These are phyloP conservation scores for Polydesmus complanatus DNA, from an alignment of 2,888 invertebrate species.

Conservation along the genomic window DNA sequence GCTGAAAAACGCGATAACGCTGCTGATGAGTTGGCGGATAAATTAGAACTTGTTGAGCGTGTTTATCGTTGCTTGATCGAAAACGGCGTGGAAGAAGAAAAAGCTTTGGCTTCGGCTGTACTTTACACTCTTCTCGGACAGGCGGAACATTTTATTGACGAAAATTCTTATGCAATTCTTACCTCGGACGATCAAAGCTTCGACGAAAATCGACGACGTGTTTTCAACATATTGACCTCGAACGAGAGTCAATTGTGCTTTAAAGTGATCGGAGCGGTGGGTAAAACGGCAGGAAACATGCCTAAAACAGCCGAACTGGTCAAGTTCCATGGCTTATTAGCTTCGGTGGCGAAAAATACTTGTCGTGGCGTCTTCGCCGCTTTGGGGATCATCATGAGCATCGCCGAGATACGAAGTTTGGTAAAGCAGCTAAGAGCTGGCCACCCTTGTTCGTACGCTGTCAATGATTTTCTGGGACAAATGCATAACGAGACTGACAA, in stretches of 20 bases:
- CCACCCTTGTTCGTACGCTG: not conserved
- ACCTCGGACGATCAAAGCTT: not conserved
- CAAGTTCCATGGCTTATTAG: not conserved
- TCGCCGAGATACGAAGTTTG: not conserved
- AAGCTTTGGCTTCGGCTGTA: not conserved
- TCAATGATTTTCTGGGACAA: not conserved
- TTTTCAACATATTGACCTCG: not conserved
- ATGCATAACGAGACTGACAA: not conserved
- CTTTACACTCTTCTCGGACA: not conserved
- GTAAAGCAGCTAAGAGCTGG: not conserved
- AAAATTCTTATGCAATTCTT: not conserved
- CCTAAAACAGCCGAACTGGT: not conserved
- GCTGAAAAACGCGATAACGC: not conserved
- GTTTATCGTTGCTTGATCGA: not conserved
- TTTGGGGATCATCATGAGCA: not conserved
- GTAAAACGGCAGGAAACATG: not conserved
- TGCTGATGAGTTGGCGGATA: not conserved
- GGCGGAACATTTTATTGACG: not conserved
- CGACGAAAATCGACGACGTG: not conserved
- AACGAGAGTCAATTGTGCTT: not conserved
- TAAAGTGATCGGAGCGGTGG: not conserved
- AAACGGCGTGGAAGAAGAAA: not conserved
- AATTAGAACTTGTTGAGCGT: constrained; percentile 39
- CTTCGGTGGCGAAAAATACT: not conserved
- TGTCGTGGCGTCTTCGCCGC: not conserved